phyloP scores from a whole-genome alignment of 2,113 vertebrate genomes.

The Microcebus griseorufus region DNA sequence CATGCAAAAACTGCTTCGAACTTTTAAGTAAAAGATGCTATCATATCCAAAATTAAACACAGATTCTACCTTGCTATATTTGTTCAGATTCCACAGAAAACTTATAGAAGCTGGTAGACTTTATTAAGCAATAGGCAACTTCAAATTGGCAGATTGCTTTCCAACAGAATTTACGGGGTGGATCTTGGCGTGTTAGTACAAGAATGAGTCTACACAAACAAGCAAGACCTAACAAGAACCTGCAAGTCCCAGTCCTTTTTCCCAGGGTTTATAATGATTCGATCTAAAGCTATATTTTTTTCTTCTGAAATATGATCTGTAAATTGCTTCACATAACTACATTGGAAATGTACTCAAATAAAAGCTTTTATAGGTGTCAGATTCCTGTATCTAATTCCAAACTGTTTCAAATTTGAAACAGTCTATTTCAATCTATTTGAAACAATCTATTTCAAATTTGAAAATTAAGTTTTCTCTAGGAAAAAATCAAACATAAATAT shows the following conservation, averaged over 20 bases:
- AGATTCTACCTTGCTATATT: background rate
- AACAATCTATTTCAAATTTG: background rate
- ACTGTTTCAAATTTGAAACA: background rate
- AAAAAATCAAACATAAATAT: conserved; percentile 5
- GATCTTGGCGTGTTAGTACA: conserved; percentile 46
- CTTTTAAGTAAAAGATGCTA: conserved; percentile 37
- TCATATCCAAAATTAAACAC: background rate
- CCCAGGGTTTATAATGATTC: conserved; percentile 24
- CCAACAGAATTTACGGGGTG: background rate
- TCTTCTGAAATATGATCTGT: background rate
- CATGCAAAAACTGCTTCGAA: conserved; percentile 20
- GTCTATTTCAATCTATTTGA: background rate
- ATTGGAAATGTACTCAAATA: background rate
- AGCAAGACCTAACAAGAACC: conserved; percentile 59
- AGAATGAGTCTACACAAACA: background rate
- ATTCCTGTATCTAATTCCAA: background rate
- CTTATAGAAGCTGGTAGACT: background rate
- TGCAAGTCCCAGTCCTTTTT: background rate
- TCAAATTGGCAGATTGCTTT: conserved; percentile 33
- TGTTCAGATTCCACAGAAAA: conserved; percentile 25
- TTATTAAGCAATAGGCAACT: background rate
- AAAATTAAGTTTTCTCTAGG: background rate
- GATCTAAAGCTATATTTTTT: background rate
- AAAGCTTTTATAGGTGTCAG: background rate
- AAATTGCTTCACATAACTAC: conserved; percentile 16